Evolutionary conservation across 2,888 invertebrate genomes (phyloP).

Genomic region (Maniola hyperantus): DNA sequence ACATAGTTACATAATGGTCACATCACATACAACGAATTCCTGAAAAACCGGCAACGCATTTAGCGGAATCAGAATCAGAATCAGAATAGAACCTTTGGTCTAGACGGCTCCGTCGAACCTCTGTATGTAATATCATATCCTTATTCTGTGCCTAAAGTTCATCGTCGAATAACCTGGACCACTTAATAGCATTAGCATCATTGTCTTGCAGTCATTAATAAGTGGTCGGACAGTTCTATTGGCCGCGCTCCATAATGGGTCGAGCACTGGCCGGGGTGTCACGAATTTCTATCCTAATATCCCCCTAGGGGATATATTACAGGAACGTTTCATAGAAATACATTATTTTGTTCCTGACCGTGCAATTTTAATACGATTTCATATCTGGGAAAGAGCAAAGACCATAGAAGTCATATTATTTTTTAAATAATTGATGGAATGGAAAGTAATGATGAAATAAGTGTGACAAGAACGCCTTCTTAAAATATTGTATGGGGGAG

Average conservation of each 20-base stretch:
- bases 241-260: slow-evolving; percentile 67
- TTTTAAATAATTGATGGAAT: not conserved
- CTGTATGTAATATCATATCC: too few relatives aligned
- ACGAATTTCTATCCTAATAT: slow-evolving; percentile 67
- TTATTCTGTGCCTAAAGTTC: slow-evolving; percentile 50
- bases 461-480: not conserved
- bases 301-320: slow-evolving; percentile 41
- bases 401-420: not conserved
- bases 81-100: too few relatives aligned
- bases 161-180: slow-evolving; percentile 55
- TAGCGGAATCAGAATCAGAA: too few relatives aligned
- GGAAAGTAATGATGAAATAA: not conserved
- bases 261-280: slow-evolving; percentile 61
- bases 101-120: too few relatives aligned
- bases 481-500: not conserved
- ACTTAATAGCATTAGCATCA: slow-evolving; percentile 77
- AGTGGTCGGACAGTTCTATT: slow-evolving; percentile 73
- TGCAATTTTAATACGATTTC: slow-evolving; percentile 11
- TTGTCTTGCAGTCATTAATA: slow-evolving; percentile 77
- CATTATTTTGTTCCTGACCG: slow-evolving; percentile 20
- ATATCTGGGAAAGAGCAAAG: not conserved
- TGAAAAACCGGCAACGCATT: too few relatives aligned
- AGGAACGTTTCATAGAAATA: slow-evolving; percentile 41
- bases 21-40: too few relatives aligned
- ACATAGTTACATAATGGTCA: too few relatives aligned